phyloP scores from a whole-genome alignment of 2,888 invertebrate species.

The Platerodrilus igneus region DNA sequence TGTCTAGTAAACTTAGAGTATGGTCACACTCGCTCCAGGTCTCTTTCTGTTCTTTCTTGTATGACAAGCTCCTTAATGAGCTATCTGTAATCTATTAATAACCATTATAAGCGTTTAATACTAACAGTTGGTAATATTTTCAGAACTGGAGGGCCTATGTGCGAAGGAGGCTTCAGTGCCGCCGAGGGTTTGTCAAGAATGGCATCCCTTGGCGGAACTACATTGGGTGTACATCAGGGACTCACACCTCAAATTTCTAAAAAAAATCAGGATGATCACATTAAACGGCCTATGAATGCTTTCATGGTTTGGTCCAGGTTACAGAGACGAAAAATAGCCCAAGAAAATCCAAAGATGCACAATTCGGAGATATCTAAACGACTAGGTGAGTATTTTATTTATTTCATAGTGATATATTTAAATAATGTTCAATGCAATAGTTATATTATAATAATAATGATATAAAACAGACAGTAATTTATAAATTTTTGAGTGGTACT shows the following conservation, averaged over 20 bases:
- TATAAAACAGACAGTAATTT: too few relatives aligned
- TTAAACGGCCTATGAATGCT: constrained; percentile 97
- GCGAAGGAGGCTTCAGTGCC: constrained; percentile 61
- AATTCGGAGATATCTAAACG: constrained; percentile 95
- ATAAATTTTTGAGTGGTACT: too few relatives aligned
- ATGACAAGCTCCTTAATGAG: too few relatives aligned
- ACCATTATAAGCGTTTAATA: too few relatives aligned
- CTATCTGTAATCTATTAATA: too few relatives aligned
- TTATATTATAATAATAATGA: too few relatives aligned
- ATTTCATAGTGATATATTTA: too few relatives aligned
- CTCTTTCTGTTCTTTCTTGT: too few relatives aligned
- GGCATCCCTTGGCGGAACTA: constrained; percentile 53
- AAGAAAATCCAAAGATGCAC: constrained; percentile 98
- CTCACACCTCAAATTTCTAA: constrained; percentile 51
- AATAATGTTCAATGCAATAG: too few relatives aligned
- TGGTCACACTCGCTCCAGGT: too few relatives aligned
- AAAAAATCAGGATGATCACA: constrained; percentile 76
- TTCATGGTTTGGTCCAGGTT: constrained; percentile 97
- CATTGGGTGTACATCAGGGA: constrained; percentile 55
- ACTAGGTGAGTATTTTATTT: constrained; percentile 61
- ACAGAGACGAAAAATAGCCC: constrained; percentile 90
- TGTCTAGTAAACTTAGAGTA: too few relatives aligned
- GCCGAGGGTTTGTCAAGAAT: constrained; percentile 59
- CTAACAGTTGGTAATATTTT: too few relatives aligned
- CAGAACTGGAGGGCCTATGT: constrained; percentile 72